Base-by-base conservation (phyloP, 2,113 vertebrate genomes). In the Mustela nigripes region DNA sequence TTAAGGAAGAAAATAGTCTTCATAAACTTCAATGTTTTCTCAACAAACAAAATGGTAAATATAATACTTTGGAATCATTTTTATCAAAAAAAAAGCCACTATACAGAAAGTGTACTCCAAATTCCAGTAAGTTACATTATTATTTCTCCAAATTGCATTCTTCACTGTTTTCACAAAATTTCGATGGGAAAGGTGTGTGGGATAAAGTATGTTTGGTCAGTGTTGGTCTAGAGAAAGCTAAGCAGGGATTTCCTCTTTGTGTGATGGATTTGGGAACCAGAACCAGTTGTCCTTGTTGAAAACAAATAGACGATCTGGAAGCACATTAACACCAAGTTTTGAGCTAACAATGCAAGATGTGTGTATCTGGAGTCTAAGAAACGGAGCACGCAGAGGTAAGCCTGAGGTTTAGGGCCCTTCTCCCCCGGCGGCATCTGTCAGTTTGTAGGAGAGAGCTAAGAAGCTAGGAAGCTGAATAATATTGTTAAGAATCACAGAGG, bases 391-490 rank as follows among this genome's bases (percentile, higher is more conserved):
- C 1, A 7, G 65, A 31, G 6, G 14, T 12, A 7, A 87, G 0
- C 7, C 14, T 19, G 45, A 5, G 12, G 5, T 11, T 45, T 19
- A 15, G 33, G 60, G 39, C 11, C 4, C 12, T 48, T 50, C 39
- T 71, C 11, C 36, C 69, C 31, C 6, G 3, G 2, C 5, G 0
- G 4, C 16, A 45, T 42, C 31, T 15, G 0, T 36, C 15, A 3
- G 22, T 21, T 18, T 31, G 24, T 21, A 56, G 67, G 42, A 84
- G 22, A 33, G 0, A 2, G 4, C 39, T 7, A 18, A 87, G 39
- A 4, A 5, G 16, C 2, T 3, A 4, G 21, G 53, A 31, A 56
- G 1, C 2, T 58, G 11, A 39, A 31, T 3, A 16, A 28, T 0
- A 1, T 1, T 18, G 22, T 42, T 31, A 10, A 42, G 26, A 71